A percentile compares a stretch with the other conserved stretches of the same genome.
Evolutionary conservation across 1,140 invertebrate genomes (phyloP).

Genomic region (Drosophila jambulina): DNA sequence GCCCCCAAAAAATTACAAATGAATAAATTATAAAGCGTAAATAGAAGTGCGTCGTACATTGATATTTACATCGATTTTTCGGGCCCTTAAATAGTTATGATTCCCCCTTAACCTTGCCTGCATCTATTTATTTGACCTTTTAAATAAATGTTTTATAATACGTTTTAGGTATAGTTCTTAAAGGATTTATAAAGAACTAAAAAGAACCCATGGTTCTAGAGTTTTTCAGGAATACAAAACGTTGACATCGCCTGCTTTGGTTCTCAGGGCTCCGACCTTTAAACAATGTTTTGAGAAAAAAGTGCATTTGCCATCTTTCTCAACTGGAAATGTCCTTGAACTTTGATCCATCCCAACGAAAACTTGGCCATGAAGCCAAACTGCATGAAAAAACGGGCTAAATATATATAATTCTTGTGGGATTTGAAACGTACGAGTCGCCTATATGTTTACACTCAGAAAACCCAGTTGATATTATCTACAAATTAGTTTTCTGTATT

Average conservation of each 20-base stretch:
- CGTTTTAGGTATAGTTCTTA: background rate
- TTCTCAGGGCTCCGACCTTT: background rate
- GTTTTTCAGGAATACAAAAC: background rate
- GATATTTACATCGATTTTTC: constrained; percentile 23
- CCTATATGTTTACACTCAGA: constrained; percentile 12
- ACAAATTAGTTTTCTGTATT: background rate
- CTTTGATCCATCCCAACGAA: constrained; percentile 23
- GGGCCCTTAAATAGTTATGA: constrained; percentile 14
- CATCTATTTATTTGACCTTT: constrained; percentile 2
- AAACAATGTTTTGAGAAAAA: background rate
- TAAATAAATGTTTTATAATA: background rate
- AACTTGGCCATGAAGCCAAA: constrained; percentile 49
- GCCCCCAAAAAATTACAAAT: background rate
- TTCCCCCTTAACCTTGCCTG: background rate
- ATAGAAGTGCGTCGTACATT: constrained; percentile 2
- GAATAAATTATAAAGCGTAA: constrained; percentile 34
- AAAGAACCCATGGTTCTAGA: background rate
- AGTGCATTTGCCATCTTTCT: constrained; percentile 1
- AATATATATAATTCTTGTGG: constrained; percentile 6
- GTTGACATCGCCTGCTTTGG: no score
- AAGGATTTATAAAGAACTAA: background rate
- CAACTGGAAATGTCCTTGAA: constrained; percentile 50
- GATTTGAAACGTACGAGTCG: background rate
- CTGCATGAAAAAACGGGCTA: background rate
- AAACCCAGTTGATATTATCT: background rate